These are phyloP conservation scores for Silurus meridionalis DNA, from an alignment of 2,113 vertebrate species.

Conservation along the genomic window DNA sequence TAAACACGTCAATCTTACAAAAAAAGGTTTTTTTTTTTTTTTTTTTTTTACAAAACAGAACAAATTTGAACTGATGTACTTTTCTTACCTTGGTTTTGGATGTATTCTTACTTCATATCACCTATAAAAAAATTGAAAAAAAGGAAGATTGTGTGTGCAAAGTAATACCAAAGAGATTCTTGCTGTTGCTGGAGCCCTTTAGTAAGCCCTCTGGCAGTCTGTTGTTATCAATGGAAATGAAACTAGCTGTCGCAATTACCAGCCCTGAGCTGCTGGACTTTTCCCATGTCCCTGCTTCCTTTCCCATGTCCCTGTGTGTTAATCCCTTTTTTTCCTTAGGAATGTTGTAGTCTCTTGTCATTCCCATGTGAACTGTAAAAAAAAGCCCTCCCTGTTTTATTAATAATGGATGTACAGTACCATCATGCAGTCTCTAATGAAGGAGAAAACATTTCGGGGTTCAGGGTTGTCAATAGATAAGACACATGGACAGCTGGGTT, in stretches of 20 bases:
- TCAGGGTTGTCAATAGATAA: background rate
- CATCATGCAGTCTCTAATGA: background rate
- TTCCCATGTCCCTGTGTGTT: constrained; percentile 66
- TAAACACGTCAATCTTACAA: background rate
- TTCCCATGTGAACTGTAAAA: constrained; percentile 39
- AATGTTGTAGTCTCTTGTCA: constrained; percentile 23
- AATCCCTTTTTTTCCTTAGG: constrained; percentile 53
- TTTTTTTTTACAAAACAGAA: constrained; percentile 1
- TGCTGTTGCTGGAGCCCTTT: constrained; percentile 10
- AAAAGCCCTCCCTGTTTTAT: constrained; percentile 1
- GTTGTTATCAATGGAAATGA: constrained; percentile 55
- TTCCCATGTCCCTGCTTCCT: constrained; percentile 67
- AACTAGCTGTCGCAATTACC: constrained; percentile 63
- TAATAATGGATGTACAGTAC: background rate
- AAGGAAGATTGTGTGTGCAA: background rate
- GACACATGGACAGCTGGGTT: background rate
- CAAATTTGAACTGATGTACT: background rate
- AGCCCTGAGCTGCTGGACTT: constrained; percentile 45
- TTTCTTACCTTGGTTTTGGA: constrained; percentile 29
- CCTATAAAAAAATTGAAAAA: background rate
- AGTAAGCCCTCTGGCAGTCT: constrained; percentile 50
- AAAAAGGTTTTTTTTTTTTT: background rate
- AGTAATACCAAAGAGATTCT: background rate
- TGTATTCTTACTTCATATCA: background rate
- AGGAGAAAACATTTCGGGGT: background rate